Base-by-base conservation (phyloP, 35 echinoderm and acorn worm genomes). In the Acanthaster planci region DNA sequence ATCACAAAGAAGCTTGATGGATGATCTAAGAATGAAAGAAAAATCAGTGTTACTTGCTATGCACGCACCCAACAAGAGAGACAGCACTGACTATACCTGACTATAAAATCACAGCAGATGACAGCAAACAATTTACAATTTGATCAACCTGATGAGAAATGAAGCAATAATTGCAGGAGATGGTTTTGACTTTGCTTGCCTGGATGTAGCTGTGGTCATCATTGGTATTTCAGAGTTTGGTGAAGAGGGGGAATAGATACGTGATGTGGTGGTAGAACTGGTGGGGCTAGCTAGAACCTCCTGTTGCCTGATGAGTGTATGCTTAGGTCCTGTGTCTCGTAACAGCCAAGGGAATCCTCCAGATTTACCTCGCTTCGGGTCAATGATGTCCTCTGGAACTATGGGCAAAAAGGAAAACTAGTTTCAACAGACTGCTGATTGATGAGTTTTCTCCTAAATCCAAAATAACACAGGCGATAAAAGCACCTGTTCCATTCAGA, bases 1-100 rank as follows among this genome's bases (percentile, higher is more conserved):
- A 77, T 98, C 95, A 84, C 95, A 98, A 9, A 98, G 82, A 42
- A 98, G 67, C 68, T 89, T 98, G 76, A 98, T 98, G 0, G 95
- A 98, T 27, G 95, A 93, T 50, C 95, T 93, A 57, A 21, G 52
- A 39, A 31, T 31, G 42, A 35, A 64, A 38, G 30, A 22, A 39
- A 78, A 72, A 6, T 12, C 42, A 6, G 4, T 47, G 42, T 47
- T 47, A 47, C 12, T 47, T 47, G 42, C 12, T 47, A 47, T n/a
- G n/a, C n/a, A n/a, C n/a, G n/a, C n/a, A n/a, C n/a, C n/a, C n/a
- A n/a, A n/a, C n/a, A n/a, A n/a, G n/a, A n/a, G n/a, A n/a, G n/a
- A n/a, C n/a, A n/a, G n/a, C n/a, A n/a, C n/a, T n/a, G n/a, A n/a
- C n/a, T n/a, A n/a, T n/a, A n/a, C n/a, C n/a, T n/a, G n/a, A n/a